Conservation (phyloP, 2,113 vertebrate species). For the Bufo gargarizans region DNA sequence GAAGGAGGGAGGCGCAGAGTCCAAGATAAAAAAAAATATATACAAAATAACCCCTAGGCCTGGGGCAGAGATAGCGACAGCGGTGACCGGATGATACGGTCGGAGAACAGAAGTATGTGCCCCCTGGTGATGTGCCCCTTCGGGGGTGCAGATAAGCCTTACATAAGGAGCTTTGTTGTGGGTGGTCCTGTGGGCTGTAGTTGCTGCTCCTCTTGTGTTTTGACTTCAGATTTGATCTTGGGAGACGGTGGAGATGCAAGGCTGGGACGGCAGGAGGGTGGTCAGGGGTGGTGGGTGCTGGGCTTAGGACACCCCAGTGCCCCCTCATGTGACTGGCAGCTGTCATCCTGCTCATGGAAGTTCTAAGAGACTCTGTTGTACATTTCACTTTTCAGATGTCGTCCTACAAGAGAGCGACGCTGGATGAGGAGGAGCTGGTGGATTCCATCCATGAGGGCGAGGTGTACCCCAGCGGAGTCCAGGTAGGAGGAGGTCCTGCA, state of each 20-base stretch:
- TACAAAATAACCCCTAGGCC: neutral
- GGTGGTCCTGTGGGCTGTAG: slow-evolving; percentile 3
- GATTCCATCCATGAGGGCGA: slow-evolving; percentile 82
- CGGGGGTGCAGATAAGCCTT: neutral
- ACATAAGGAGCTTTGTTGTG: neutral
- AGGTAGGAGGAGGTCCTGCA: slow-evolving; percentile 72
- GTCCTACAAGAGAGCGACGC: slow-evolving; percentile 88
- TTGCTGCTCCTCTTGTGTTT: neutral
- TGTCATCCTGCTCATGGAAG: slow-evolving; percentile 65
- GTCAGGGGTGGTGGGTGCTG: neutral
- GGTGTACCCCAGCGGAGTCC: slow-evolving; percentile 80
- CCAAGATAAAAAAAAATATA: neutral
- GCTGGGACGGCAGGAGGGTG: neutral
- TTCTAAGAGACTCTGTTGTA: slow-evolving; percentile 79
- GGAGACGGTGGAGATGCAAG: neutral
- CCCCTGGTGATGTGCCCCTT: neutral
- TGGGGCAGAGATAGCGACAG: neutral
- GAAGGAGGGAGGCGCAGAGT: neutral
- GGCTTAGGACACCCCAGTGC: neutral
- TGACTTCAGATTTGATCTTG: neutral
- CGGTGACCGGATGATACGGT: neutral
- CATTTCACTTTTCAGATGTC: slow-evolving; percentile 91
- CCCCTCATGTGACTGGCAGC: neutral
- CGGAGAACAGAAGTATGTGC: neutral
- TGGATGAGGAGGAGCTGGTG: slow-evolving; percentile 92